A percentile compares a stretch with the other conserved stretches of the same genome.
Evolutionary conservation across 2,113 vertebrate genomes (phyloP).

Genomic region (Channa argus): DNA sequence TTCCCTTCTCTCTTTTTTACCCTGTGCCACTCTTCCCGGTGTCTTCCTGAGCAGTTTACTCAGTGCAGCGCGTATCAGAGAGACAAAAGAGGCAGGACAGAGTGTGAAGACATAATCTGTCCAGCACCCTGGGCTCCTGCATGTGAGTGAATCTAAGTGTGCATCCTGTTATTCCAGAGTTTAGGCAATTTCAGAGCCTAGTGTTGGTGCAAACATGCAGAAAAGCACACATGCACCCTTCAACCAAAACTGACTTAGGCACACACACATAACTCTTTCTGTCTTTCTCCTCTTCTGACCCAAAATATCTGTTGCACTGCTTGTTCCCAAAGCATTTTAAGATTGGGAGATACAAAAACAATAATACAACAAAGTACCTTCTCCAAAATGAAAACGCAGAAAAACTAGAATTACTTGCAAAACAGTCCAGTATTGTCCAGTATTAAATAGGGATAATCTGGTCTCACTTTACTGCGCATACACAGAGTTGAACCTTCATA

Average conservation of each 20-base stretch:
- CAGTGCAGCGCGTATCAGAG: conserved; percentile 1
- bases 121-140: conserved; percentile 2
- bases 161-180: conserved; percentile 10
- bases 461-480: too few relatives aligned
- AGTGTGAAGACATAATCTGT: conserved; percentile 37
- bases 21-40: background rate
- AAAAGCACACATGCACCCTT: background rate
- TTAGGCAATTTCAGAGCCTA: background rate
- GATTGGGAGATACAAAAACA: background rate
- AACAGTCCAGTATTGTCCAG: too few relatives aligned
- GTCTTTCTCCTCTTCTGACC: conserved; percentile 1
- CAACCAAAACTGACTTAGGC: background rate
- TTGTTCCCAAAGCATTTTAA: background rate
- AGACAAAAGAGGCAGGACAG: conserved; percentile 7
- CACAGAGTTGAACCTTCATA: background rate
- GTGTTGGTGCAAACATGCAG: background rate
- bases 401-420: background rate
- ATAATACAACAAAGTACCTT: background rate
- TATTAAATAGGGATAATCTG: too few relatives aligned
- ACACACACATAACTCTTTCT: background rate
- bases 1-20: background rate
- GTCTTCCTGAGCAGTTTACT: conserved; percentile 5
- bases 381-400: background rate
- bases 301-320: background rate
- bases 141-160: conserved; percentile 1